A percentile compares a stretch with the other conserved stretches of the same genome.
These are phyloP conservation scores for Ophiodon elongatus DNA, from an alignment of 2,113 vertebrate species.

Conservation along the genomic window DNA sequence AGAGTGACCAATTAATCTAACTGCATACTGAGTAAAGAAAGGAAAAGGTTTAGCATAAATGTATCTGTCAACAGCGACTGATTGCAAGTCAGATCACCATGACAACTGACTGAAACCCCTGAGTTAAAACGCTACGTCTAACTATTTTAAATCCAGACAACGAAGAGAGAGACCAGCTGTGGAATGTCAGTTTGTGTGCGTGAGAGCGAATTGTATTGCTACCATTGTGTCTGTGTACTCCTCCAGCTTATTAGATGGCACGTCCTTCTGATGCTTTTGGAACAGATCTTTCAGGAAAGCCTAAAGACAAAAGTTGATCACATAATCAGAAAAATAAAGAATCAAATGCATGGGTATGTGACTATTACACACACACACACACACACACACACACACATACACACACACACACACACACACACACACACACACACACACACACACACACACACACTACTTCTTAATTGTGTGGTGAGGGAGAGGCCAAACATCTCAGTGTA, in stretches of 20 bases:
- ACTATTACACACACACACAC: background rate
- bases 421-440: too few species aligned
- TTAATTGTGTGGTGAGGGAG: background rate
- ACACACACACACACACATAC: background rate
- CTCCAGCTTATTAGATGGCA: constrained; percentile 89
- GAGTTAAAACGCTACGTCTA: background rate
- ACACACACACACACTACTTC: background rate
- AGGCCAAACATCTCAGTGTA: background rate
- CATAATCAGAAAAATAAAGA: constrained; percentile 13
- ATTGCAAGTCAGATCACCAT: background rate
- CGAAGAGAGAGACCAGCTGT: background rate
- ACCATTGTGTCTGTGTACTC: constrained; percentile 95
- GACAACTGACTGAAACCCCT: background rate
- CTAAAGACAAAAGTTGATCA: constrained; percentile 71
- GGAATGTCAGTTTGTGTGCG: background rate
- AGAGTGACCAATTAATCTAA: background rate
- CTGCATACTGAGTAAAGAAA: background rate
- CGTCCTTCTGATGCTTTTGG: constrained; percentile 85
- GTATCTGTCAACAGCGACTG: background rate
- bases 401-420: too few species aligned
- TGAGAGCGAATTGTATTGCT: constrained; percentile 24
- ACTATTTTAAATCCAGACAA: background rate
- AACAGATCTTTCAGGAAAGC: constrained; percentile 94
- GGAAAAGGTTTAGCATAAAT: background rate
- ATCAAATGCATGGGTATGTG: background rate